These are phyloP conservation scores for Peromyscus californicus DNA, from an alignment of 2,113 vertebrate species.

Conservation along the genomic window DNA sequence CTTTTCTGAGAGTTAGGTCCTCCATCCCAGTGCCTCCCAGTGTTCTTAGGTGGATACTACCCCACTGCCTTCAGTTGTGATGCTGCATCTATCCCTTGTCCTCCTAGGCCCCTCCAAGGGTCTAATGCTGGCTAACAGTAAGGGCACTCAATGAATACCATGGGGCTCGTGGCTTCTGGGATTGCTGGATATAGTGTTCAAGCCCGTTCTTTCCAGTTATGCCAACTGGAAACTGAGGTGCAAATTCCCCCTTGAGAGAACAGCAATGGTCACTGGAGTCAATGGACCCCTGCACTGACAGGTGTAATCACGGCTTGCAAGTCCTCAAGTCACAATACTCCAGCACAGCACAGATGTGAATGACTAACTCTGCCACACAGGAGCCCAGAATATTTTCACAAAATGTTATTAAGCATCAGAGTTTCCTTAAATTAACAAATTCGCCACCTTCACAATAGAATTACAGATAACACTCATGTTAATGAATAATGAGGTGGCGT, in stretches of 20 bases:
- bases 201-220: neutral
- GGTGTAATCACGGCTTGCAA: neutral
- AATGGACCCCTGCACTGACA: neutral
- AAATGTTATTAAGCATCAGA: neutral
- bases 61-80: neutral
- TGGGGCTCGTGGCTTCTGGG: neutral
- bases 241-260: neutral
- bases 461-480: neutral
- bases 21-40: neutral
- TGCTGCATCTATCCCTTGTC: neutral
- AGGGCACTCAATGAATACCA: neutral
- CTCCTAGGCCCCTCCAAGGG: neutral
- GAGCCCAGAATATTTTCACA: neutral
- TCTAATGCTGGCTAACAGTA: neutral
- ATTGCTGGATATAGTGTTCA: neutral
- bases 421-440: constrained; percentile 14
- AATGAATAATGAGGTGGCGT: constrained; percentile 20
- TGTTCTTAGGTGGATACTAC: neutral
- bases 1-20: neutral
- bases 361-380: neutral
- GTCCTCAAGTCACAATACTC: neutral
- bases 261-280: neutral
- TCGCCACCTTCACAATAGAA: constrained; percentile 23
- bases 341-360: neutral
- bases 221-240: neutral